These are phyloP conservation scores for Arothron firmamentum DNA, from an alignment of 2,113 vertebrate genomes.

Conservation along the genomic window DNA sequence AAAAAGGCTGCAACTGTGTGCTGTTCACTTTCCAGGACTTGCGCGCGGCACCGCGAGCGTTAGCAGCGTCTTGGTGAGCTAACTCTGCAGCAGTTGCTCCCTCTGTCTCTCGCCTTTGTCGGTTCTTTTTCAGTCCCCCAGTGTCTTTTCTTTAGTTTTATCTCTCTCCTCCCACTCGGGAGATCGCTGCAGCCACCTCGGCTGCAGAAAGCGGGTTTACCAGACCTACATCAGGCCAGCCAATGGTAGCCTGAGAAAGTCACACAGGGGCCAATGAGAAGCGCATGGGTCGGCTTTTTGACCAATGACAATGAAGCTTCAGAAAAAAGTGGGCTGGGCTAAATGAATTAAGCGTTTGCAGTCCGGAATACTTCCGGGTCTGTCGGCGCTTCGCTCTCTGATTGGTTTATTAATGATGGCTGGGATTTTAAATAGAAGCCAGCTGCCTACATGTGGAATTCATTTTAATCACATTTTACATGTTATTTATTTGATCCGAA, in stretches of 20 bases:
- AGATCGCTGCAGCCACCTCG: conserved; percentile 46
- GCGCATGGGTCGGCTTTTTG: neutral
- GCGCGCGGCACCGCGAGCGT: conserved; percentile 54
- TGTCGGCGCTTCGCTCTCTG: conserved; percentile 1
- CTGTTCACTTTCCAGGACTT: conserved; percentile 76
- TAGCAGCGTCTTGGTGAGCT: conserved; percentile 54
- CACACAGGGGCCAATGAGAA: conserved; percentile 42
- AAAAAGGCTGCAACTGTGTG: conserved; percentile 32
- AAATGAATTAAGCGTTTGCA: conserved; percentile 40
- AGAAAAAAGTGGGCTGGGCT: conserved; percentile 37
- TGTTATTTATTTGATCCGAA: too few relatives aligned
- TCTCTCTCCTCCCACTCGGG: conserved; percentile 47
- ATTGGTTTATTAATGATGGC: too few relatives aligned
- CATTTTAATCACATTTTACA: too few relatives aligned
- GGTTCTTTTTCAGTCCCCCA: conserved; percentile 25
- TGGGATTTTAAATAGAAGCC: too few relatives aligned
- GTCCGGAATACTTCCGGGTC: conserved; percentile 49
- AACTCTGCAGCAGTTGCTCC: conserved; percentile 41
- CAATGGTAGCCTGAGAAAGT: conserved; percentile 52
- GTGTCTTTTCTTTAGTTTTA: conserved; percentile 44
- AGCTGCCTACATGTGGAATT: too few relatives aligned
- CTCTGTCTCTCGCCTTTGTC: conserved; percentile 15
- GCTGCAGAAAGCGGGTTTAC: conserved; percentile 55
- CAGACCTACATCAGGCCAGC: conserved; percentile 14
- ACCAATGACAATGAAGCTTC: conserved; percentile 44